Percentiles rank a stretch among this genome's conserved stretches.
Evolutionary conservation across 2,888 invertebrate genomes (phyloP).

Genomic region (Melanostoma scalare): DNA sequence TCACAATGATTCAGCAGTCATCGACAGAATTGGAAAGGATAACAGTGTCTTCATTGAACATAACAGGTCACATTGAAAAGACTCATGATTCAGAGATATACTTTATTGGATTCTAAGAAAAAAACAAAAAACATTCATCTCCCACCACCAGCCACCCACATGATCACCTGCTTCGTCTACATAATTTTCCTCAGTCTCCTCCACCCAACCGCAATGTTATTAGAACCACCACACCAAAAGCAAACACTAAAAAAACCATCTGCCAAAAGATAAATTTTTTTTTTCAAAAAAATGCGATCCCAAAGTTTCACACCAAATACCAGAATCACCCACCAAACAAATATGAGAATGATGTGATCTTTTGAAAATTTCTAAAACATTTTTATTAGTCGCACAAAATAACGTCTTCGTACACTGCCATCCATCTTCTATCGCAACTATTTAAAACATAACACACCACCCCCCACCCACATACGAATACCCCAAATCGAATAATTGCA

Average conservation of each 20-base stretch:
- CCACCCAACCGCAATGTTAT: background rate
- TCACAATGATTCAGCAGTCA: too few species aligned
- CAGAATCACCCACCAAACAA: background rate
- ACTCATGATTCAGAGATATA: too few species aligned
- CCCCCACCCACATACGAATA: too few species aligned
- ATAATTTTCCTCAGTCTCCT: background rate
- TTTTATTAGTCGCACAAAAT: conserved; percentile 27
- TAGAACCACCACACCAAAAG: background rate
- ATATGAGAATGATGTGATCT: conserved; percentile 33
- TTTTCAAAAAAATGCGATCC: background rate
- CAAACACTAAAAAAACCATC: conserved; percentile 5
- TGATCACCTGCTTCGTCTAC: conserved; percentile 14
- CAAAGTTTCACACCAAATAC: conserved; percentile 8
- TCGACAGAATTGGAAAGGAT: too few species aligned
- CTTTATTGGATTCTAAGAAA: too few species aligned
- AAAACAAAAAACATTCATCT: background rate
- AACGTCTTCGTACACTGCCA: conserved; percentile 16
- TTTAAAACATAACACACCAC: conserved; percentile 22
- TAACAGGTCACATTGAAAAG: too few species aligned
- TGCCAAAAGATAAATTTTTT: conserved; percentile 8
- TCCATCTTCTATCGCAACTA: conserved; percentile 9
- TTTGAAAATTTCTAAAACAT: conserved; percentile 45
- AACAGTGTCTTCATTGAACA: too few species aligned
- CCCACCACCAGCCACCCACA: conserved; percentile 1
- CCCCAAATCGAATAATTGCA: conserved; percentile 34